Conservation (phyloP, 2,797 vertebrate species). For the Ctenopoma kingsleyae region DNA sequence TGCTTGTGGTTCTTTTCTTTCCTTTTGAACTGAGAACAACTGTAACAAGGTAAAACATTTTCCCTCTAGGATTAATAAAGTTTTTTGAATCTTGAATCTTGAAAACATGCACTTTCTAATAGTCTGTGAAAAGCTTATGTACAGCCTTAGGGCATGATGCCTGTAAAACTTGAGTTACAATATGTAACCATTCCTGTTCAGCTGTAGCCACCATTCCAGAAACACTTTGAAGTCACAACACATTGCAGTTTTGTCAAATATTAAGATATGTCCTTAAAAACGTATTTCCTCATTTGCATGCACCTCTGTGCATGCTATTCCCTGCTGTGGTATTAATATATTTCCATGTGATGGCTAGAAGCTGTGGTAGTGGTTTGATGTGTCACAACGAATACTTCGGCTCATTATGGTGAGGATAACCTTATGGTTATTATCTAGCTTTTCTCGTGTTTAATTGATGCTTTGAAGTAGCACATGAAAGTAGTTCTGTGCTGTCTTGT, state of each 20-base stretch:
- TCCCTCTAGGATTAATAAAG: too few relatives aligned
- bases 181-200: constrained; percentile 19
- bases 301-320: constrained; percentile 29
- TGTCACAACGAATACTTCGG: constrained; percentile 70
- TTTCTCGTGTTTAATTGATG: constrained; percentile 75
- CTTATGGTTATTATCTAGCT: constrained; percentile 70
- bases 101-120: neutral
- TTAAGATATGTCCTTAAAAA: constrained; percentile 50
- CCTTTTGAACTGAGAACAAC: too few relatives aligned
- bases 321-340: constrained; percentile 58
- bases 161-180: neutral
- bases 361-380: constrained; percentile 69
- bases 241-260: constrained; percentile 38
- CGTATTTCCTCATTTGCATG: constrained; percentile 58
- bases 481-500: constrained; percentile 34
- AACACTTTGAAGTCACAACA: constrained; percentile 40
- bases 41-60: too few relatives aligned
- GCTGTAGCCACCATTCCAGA: constrained; percentile 8
- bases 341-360: constrained; percentile 56
- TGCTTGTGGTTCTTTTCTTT: too few relatives aligned
- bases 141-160: neutral
- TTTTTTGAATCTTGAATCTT: too few relatives aligned
- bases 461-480: constrained; percentile 82
- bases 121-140: neutral
- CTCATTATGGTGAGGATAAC: constrained; percentile 68